Conservation (phyloP, 2,797 vertebrate genomes). For the Brotula barbata region DNA sequence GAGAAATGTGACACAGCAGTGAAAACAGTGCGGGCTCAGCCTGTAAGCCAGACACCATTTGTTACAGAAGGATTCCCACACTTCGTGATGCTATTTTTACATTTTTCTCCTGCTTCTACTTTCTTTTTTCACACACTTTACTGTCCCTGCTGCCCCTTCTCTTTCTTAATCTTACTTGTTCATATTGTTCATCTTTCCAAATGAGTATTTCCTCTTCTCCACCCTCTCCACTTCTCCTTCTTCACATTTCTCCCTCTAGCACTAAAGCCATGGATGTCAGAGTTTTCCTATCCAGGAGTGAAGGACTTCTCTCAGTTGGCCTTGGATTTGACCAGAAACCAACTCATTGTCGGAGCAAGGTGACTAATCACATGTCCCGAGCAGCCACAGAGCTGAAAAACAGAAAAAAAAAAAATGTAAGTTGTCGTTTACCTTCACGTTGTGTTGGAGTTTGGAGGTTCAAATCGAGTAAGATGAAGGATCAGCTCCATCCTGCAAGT, state of each 20-base stretch:
- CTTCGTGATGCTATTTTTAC: not conserved
- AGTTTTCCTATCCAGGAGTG: constrained; percentile 88
- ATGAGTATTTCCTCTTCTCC: not conserved
- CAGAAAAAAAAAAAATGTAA: too few relatives aligned
- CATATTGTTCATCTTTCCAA: not conserved
- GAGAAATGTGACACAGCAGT: constrained; percentile 27
- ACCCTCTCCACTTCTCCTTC: too few relatives aligned
- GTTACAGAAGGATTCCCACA: constrained; percentile 11
- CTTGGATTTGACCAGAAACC: constrained; percentile 90
- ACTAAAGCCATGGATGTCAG: constrained; percentile 87
- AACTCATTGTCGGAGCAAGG: constrained; percentile 96
- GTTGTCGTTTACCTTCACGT: too few relatives aligned
- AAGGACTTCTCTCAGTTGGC: constrained; percentile 93
- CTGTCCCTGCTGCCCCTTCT: not conserved
- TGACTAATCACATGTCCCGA: constrained; percentile 60
- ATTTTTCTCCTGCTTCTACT: not conserved
- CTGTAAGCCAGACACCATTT: constrained; percentile 15
- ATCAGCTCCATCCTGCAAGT: too few relatives aligned
- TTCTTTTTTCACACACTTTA: not conserved
- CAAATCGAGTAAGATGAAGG: too few relatives aligned
- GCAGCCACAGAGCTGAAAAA: too few relatives aligned
- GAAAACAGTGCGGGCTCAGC: constrained; percentile 3
- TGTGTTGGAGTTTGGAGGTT: too few relatives aligned
- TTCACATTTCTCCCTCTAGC: constrained; percentile 67
- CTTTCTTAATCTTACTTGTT: not conserved